phyloP scores from a whole-genome alignment of 2,888 invertebrate genomes.

The Rapana venosa region DNA sequence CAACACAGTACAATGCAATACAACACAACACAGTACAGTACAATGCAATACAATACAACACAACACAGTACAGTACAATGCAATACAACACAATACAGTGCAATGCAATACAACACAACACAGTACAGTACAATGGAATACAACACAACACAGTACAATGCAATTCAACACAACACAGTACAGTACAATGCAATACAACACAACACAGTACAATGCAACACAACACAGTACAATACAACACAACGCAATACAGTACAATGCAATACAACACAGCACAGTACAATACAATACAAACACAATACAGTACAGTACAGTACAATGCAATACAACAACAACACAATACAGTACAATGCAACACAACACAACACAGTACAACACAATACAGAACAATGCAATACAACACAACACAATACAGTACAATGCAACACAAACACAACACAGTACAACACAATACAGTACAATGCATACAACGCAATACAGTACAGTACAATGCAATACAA shows the following conservation, averaged over 20 bases:
- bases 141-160: neutral
- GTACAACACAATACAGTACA: neutral
- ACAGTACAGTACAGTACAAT: too few species aligned
- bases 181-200: neutral
- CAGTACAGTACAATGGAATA: neutral
- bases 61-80: neutral
- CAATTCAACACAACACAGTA: neutral
- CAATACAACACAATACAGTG: neutral
- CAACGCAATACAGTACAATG: neutral
- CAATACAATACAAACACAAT: too few species aligned
- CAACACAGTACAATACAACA: neutral
- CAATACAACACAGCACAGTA: neutral
- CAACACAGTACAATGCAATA: neutral
- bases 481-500: neutral
- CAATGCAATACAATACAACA: neutral
- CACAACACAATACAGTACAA: neutral
- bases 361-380: neutral
- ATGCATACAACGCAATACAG: neutral
- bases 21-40: neutral
- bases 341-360: neutral
- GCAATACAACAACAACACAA: too few species aligned
- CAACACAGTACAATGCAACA: neutral
- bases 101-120: neutral
- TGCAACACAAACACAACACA: neutral
- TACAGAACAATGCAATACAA: neutral